These are phyloP conservation scores for Cantharis rufa DNA, from an alignment of 2,888 invertebrate species.

Conservation along the genomic window DNA sequence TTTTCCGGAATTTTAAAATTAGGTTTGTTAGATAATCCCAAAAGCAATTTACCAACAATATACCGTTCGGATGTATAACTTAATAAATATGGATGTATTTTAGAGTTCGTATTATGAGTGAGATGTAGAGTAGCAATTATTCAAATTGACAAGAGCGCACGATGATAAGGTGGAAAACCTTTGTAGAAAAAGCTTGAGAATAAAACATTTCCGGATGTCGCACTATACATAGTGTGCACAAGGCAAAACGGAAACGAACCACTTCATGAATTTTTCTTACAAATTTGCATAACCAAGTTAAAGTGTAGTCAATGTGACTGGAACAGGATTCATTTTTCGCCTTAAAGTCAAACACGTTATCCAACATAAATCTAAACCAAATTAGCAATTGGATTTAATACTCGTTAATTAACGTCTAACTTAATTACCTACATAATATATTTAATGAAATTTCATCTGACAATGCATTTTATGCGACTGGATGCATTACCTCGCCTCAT, in stretches of 20 bases:
- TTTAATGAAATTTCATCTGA: neutral
- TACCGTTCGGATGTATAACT: constrained; percentile 12
- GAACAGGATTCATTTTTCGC: neutral
- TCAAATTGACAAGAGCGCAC: constrained; percentile 17
- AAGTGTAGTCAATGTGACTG: constrained; percentile 8
- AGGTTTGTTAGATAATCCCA: constrained; percentile 9
- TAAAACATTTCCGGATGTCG: constrained; percentile 12
- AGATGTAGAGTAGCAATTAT: constrained; percentile 19
- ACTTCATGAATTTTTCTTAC: constrained; percentile 6
- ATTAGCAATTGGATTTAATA: neutral
- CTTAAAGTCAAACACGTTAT: neutral
- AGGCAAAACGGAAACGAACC: constrained; percentile 15
- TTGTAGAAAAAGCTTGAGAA: constrained; percentile 12
- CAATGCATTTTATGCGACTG: neutral
- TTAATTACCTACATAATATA: neutral
- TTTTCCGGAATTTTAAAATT: constrained; percentile 8
- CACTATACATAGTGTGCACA: constrained; percentile 4
- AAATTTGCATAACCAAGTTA: constrained; percentile 15
- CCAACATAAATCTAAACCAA: neutral
- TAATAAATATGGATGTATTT: constrained; percentile 15
- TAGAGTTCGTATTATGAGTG: constrained; percentile 12
- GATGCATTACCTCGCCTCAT: neutral
- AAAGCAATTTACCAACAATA: constrained; percentile 8
- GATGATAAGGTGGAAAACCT: constrained; percentile 14
- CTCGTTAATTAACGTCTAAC: neutral